Evolutionary conservation across 2,888 invertebrate genomes (phyloP), one percentile per base, ranked within the genome.

Genomic region (Tetramorium bicarinatum): DNA sequence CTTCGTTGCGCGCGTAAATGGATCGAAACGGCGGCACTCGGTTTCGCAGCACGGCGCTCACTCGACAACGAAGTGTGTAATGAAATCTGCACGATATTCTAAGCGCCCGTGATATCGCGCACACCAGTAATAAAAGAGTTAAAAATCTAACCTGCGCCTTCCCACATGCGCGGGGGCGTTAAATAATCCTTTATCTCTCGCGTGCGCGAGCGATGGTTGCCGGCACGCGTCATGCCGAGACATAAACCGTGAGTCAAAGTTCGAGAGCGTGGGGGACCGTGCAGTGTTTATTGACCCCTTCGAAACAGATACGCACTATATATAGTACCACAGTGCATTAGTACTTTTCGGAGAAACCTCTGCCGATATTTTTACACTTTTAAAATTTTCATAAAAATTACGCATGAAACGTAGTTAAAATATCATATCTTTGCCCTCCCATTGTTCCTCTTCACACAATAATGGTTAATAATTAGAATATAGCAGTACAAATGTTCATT

Each of bases 191-290:
- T 79, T 79, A 79, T 79, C 79, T 79, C 25, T 59, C 47, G 71
- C 71, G 79, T 41, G 79, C 66, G 66, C 29, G n/a, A 44, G 77
- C 79, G 71, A 61, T 77, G 67, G 77, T 29, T 71, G 79, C 71
- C 13, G 47, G 69, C 59, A 79, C 71, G 59, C 79, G 71, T 79
- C 79, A 34, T 21, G 56, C 29, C 47, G 44, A 49, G 71, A 71
- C 79, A 71, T 71, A 71, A 79, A 79, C 71, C 79, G 59, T 71
- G 79, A 47, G 79, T 79, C 79, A 71, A 79, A 79, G 71, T 71
- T 79, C 79, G 79, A 71, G 71, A 71, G 44, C 15, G 69, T 54
- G 76, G 29, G 15, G 52, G 18, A 29, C 3, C 41, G 76, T 52
- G 29, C 56, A 4, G 59, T 71, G 71, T 59, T 79, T 79, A 79